Evolutionary conservation across 1,140 invertebrate species (phyloP).

Genomic region (Lysiphlebus fabarum): DNA sequence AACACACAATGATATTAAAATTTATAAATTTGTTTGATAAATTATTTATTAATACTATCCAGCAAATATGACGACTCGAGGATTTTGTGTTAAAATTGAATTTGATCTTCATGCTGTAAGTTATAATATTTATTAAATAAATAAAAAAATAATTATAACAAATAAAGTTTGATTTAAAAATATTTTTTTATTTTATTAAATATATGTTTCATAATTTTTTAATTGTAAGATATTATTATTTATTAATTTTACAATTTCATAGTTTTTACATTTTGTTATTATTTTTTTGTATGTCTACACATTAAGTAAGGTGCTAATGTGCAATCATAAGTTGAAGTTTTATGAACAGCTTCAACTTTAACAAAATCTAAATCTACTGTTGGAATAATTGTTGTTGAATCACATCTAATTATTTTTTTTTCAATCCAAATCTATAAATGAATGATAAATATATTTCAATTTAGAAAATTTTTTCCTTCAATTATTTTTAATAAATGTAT

Average conservation of each 20-base stretch:
- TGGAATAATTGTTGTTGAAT: no score
- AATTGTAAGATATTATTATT: constrained; percentile 8
- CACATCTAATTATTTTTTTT: no score
- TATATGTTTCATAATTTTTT: no score
- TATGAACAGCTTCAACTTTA: no score
- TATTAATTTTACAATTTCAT: constrained; percentile 7
- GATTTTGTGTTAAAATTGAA: constrained; percentile 48
- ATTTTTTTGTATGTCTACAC: neutral
- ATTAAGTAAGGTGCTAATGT: no score
- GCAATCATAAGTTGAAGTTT: no score
- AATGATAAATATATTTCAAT: no score
- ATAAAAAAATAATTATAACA: constrained; percentile 1
- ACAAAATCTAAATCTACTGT: no score
- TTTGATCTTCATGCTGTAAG: constrained; percentile 51
- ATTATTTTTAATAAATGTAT: no score
- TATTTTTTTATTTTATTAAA: constrained; percentile 4
- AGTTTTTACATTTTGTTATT: neutral
- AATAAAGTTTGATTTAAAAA: constrained; percentile 4
- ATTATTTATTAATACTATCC: no score
- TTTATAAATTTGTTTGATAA: constrained; percentile 1
- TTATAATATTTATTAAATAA: constrained; percentile 18
- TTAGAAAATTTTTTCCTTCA: no score
- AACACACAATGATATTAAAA: constrained; percentile 11
- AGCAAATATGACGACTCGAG: constrained; percentile 45
- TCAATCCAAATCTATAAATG: no score